Evolutionary conservation across 1,140 invertebrate genomes (phyloP), one percentile per base, ranked within the genome.

Genomic region (Bombus pascuorum): DNA sequence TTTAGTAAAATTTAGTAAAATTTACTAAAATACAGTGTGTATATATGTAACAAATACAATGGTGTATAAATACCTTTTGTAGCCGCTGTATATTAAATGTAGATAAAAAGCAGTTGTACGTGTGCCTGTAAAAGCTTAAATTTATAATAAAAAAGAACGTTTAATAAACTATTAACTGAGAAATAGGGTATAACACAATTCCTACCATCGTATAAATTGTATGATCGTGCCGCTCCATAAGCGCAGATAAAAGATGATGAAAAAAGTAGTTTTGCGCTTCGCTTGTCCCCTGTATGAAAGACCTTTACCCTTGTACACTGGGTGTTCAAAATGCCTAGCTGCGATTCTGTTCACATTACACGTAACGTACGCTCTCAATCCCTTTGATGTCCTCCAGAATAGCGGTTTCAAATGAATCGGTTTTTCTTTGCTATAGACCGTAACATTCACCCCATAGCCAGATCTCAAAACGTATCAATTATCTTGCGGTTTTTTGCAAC

Each of bases 361-460:
- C 37, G 13, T 25, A 71, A 71, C 37, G 70, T 25, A 39, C 37
- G 70, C 70, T 37, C 25, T 39, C 25, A 22, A 39, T 71, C 12
- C 37, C 70, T 71, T 71, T 71, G 70, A 71, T 71, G 37, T 71
- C 25, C 37, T 25, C 34, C 18, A 71, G 37, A 15, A 13, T 28
- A 28, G 37, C 70, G 70, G 39, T 39, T 18, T 71, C 70, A 71
- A 71, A 71, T 39, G 70, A 39, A 71, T 71, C 37, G 70, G 70
- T 39, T 71, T 71, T 71, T 39, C 39, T 2, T 71, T 71, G 37
- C 37, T 53, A 53, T 53, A 10, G 10, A 15, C 3, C 37, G 37
- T 39, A 39, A 71, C 70, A 22, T 13, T 39, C 22, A 9, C 22
- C 13, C 37, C 37, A 28, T 32, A 71, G 15, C 1, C 70, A 15